Base-by-base conservation (phyloP, 2,113 vertebrate genomes). In the Pseudopodoces humilis region DNA sequence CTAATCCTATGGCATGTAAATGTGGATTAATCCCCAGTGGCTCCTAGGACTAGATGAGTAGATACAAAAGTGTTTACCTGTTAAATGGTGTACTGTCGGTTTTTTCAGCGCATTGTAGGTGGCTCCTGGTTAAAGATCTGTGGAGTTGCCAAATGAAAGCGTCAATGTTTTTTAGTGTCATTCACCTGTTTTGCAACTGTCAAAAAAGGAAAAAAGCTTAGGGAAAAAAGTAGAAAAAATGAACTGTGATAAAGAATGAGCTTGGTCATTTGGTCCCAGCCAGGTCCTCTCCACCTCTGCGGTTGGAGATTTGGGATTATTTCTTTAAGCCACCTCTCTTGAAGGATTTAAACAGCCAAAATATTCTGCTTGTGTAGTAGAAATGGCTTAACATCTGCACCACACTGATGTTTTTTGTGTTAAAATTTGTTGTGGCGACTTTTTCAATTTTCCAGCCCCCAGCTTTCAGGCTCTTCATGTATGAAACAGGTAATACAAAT, bases 81-180 rank as follows among this genome's bases (percentile, higher is more conserved):
- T 58, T 69, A 11, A 50, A n/a, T 37, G 23, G 14, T 1, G 21
- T 47, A 3, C 13, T 6, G 0, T 41, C 2, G 8, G 2, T 11
- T 84, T 33, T 41, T 71, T 25, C 21, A 8, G 24, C 39, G 28
- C 15, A 4, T 46, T 56, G 15, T 31, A 0, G 10, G 11, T 14
- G 11, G 30, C 21, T 76, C 67, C 55, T 76, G 28, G 27, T 52
- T 71, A 59, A 44, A 81, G 33, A 22, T 58, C 22, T 65, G 37
- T 59, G 14, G 14, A 62, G 20, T 0, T 84, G 62, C 9, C 1
- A 0, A 47, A 52, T 35, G 13, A 13, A 77, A 52, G 6, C 3
- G 0, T 88, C 65, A 44, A 0, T 47, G 7, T 25, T 58, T 64
- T 46, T 41, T 33, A 28, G 10, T 25, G 37, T 49, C 9, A 10